These are phyloP conservation scores for Caenorhabditis panamensis DNA, from an alignment of 2,888 invertebrate genomes.

Conservation along the genomic window DNA sequence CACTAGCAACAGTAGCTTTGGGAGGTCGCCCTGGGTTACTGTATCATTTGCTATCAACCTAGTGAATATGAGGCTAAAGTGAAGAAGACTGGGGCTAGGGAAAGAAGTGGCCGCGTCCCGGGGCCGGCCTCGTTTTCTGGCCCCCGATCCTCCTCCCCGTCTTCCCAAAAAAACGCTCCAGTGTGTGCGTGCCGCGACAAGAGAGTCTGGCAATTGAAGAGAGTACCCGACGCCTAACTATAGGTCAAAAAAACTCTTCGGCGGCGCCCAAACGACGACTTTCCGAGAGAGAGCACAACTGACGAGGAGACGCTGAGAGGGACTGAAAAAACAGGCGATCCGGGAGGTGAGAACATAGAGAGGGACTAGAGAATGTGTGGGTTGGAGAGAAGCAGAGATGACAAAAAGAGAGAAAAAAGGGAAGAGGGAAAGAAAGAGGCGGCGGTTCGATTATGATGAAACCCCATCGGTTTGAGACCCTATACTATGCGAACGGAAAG, in stretches of 20 bases:
- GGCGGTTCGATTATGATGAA: constrained; percentile 48
- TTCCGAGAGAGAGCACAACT: constrained; percentile 28
- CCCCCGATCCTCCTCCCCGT: constrained; percentile 43
- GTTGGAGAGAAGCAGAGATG: constrained; percentile 23
- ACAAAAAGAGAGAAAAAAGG: not conserved
- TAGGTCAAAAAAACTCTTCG: constrained; percentile 56
- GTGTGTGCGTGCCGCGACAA: constrained; percentile 21
- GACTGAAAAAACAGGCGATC: constrained; percentile 21
- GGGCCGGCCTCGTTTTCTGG: constrained; percentile 36
- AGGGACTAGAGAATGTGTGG: not conserved
- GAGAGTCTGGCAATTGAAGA: constrained; percentile 21
- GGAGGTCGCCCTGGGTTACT: not conserved
- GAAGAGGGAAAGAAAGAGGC: constrained; percentile 27
- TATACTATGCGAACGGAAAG: constrained; percentile 37
- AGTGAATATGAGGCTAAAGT: not conserved
- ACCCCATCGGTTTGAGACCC: constrained; percentile 7
- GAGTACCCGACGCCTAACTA: constrained; percentile 44
- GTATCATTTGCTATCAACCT: not conserved
- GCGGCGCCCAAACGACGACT: constrained; percentile 46
- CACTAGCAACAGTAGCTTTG: too few species aligned
- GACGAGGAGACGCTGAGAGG: constrained; percentile 11
- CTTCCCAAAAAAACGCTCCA: constrained; percentile 35
- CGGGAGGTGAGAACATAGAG: constrained; percentile 40
- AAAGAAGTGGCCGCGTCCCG: constrained; percentile 8
- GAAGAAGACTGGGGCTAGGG: constrained; percentile 7